phyloP scores from a whole-genome alignment of 2,113 vertebrate species.

The Sylvilagus bachmani region DNA sequence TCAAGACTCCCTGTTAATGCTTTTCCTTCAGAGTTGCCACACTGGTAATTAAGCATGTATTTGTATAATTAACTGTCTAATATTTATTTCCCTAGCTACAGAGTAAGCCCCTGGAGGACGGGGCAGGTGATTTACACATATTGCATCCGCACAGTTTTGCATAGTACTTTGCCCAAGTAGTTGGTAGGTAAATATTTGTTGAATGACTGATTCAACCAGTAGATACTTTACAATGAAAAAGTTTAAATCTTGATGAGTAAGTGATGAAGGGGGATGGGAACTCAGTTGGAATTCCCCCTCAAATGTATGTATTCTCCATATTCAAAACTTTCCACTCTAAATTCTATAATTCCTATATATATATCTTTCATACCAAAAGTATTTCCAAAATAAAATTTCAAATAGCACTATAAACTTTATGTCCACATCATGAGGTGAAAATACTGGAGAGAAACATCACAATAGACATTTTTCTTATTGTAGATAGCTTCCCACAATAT shows the following conservation, averaged over 20 bases:
- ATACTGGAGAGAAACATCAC: background rate
- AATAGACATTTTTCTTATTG: background rate
- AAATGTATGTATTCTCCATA: background rate
- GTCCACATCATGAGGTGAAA: background rate
- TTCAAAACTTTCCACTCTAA: conserved; percentile 1
- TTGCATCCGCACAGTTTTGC: background rate
- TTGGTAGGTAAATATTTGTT: conserved; percentile 34
- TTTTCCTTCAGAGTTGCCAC: conserved; percentile 32
- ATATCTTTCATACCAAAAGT: background rate
- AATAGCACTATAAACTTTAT: conserved; percentile 1
- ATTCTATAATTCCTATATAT: background rate
- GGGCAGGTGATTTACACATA: conserved; percentile 54
- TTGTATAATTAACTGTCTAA: conserved; percentile 67
- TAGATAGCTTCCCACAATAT: conserved; percentile 19
- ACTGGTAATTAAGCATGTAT: conserved; percentile 64
- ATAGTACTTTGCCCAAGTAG: background rate
- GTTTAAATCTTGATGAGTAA: background rate
- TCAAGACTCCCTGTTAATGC: conserved; percentile 34
- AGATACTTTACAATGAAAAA: conserved; percentile 41
- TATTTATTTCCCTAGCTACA: conserved; percentile 58
- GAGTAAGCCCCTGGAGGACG: conserved; percentile 34
- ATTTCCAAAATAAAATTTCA: conserved; percentile 18
- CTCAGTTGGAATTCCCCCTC: background rate
- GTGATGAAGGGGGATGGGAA: background rate
- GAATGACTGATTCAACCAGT: background rate